Evolutionary conservation across 2,888 invertebrate species (phyloP).

Genomic region (Aphodius sticticus): DNA sequence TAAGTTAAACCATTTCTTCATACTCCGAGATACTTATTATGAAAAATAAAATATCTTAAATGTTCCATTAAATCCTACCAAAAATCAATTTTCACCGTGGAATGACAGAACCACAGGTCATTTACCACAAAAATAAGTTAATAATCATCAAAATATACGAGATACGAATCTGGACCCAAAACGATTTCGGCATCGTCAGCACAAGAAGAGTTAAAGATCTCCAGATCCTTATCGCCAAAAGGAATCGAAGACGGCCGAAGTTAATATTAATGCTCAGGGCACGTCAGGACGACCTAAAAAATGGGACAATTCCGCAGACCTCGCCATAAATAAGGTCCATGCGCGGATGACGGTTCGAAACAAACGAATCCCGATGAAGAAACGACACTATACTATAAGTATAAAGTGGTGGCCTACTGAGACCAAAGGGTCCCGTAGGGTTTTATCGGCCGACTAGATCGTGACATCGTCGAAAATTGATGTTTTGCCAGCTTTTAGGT

Average conservation of each 20-base stretch:
- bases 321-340: conserved; percentile 45
- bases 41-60: too few relatives aligned
- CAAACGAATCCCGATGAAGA: conserved; percentile 17
- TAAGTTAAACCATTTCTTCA: too few relatives aligned
- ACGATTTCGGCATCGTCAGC: neutral
- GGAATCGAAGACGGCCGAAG: conserved; percentile 46
- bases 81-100: neutral
- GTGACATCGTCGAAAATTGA: conserved; percentile 53
- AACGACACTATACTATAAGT: neutral
- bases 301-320: conserved; percentile 52
- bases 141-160: neutral
- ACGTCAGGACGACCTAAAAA: conserved; percentile 49
- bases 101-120: neutral
- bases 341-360: neutral
- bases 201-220: neutral
- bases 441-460: conserved; percentile 50
- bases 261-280: conserved; percentile 51
- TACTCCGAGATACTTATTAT: too few relatives aligned
- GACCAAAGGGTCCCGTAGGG: conserved; percentile 43
- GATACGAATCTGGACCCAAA: neutral
- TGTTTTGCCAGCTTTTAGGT: conserved; percentile 55
- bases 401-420: conserved; percentile 14
- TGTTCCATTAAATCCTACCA: neutral
- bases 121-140: conserved; percentile 4
- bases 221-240: neutral